A percentile compares a stretch with the other conserved stretches of the same genome.
phyloP scores from a whole-genome alignment of 2,888 invertebrate species.

The Girardia tigrina region DNA sequence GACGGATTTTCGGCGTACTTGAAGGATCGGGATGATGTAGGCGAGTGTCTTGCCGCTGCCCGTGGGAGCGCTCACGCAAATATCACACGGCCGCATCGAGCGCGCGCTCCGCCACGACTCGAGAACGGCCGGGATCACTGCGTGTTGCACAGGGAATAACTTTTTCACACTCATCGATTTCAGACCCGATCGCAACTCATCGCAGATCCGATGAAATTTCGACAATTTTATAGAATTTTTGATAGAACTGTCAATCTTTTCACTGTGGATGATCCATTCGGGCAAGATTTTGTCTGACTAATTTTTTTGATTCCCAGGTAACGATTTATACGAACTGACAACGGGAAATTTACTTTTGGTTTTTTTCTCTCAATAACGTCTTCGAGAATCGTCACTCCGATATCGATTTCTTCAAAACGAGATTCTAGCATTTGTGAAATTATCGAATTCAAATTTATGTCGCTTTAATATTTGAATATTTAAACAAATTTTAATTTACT shows the following conservation, averaged over 20 bases:
- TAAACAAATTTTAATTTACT: neutral
- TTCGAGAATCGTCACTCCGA: neutral
- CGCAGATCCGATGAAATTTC: neutral
- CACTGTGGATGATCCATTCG: neutral
- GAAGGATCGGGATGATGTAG: constrained; percentile 71
- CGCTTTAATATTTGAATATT: too few relatives aligned
- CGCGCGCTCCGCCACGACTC: neutral
- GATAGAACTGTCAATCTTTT: neutral
- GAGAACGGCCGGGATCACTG: constrained; percentile 36
- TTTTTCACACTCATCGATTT: neutral
- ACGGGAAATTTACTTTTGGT: neutral
- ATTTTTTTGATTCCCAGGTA: too few relatives aligned
- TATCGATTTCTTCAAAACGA: too few relatives aligned
- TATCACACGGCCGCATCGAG: constrained; percentile 58
- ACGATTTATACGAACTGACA: neutral
- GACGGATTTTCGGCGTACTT: too few relatives aligned
- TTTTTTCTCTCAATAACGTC: neutral
- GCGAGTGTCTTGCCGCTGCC: constrained; percentile 85
- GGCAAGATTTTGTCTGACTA: neutral
- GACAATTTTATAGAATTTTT: neutral
- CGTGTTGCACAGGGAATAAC: constrained; percentile 37
- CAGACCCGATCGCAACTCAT: too few relatives aligned
- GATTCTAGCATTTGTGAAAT: too few relatives aligned
- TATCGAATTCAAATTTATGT: too few relatives aligned
- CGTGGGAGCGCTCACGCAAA: constrained; percentile 82